Evolutionary conservation across 2,888 invertebrate species (phyloP), one percentile per base, ranked within the genome.

Genomic region (Timandra comae): DNA sequence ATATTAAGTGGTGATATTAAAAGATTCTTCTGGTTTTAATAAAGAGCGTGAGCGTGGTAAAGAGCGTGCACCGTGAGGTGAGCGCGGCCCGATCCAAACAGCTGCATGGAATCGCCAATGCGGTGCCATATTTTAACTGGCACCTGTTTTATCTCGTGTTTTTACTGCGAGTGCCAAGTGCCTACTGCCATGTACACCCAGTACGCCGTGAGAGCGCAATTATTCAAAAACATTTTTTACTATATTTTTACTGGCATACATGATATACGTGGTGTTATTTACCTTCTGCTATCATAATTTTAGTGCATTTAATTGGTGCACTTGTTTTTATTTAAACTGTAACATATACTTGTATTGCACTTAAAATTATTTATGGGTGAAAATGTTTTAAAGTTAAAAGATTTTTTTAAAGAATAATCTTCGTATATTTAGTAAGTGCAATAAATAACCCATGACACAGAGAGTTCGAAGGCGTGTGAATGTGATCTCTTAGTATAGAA

Each of bases 141-240:
- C 78, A 77, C 78, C 76, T 80, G 77, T 69, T 78, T 77, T 77
- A 79, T 79, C 73, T 72, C 59, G 48, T 57, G 65, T 71, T 71
- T 73, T 75, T 69, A 67, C 65, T 64, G 63, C 61, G 52, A 53
- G 56, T 60, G 61, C 67, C 66, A 65, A 65, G 64, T 62, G 59
- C 51, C 51, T 48, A 16, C 38, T 43, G 40, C 38, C 49, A 30
- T 41, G 36, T 36, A 27, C 38, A 29, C 25, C 24, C 35, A 16
- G 24, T 13, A 30, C 38, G 30, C 29, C 31, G 38, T 39, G 36
- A 34, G 38, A 47, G 44, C 41, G 37, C 49, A 46, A 44, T 53
- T 48, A 43, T 49, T 49, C 41, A 19, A 38, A 48, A 50, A 40
- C 25, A 36, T 39, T 42, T 49, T 42, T 44, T 38, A 41, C 41